These are phyloP conservation scores for Lepidurus couesii DNA, from an alignment of 1,140 invertebrate species.

Conservation along the genomic window DNA sequence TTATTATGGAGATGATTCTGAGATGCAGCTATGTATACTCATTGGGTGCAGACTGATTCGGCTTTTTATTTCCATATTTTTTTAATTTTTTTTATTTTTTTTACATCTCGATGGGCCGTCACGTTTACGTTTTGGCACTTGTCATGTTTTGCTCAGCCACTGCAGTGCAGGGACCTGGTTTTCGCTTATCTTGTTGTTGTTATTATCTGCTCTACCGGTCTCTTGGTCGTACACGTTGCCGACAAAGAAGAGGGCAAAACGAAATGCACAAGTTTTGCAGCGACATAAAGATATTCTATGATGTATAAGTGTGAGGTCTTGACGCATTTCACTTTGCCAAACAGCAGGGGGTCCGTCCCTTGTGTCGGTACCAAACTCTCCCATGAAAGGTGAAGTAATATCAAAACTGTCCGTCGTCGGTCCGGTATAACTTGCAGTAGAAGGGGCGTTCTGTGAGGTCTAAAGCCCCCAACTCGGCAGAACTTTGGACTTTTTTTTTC, in stretches of 20 bases:
- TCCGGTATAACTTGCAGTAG: neutral
- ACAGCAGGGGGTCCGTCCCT: neutral
- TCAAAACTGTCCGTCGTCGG: neutral
- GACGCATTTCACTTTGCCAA: conserved; percentile 19
- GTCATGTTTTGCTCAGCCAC: neutral
- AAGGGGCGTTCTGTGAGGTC: neutral
- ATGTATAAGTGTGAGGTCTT: conserved; percentile 15
- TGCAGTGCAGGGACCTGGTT: neutral
- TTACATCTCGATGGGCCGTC: neutral
- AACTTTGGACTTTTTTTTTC: neutral
- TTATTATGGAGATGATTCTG: neutral
- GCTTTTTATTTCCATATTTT: neutral
- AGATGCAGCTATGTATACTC: neutral
- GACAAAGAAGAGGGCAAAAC: conserved; percentile 1
- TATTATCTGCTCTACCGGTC: neutral
- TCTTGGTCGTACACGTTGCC: neutral
- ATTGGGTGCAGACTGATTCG: neutral
- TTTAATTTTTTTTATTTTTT: neutral
- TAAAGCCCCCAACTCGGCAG: neutral
- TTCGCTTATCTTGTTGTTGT: neutral
- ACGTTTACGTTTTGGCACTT: neutral
- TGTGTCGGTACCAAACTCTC: neutral
- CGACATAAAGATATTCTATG: neutral
- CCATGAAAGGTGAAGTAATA: neutral
- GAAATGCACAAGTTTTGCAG: neutral